Evolutionary conservation across 2,888 invertebrate genomes (phyloP), one percentile per base, ranked within the genome.

Genomic region (Trisateles emortualis): DNA sequence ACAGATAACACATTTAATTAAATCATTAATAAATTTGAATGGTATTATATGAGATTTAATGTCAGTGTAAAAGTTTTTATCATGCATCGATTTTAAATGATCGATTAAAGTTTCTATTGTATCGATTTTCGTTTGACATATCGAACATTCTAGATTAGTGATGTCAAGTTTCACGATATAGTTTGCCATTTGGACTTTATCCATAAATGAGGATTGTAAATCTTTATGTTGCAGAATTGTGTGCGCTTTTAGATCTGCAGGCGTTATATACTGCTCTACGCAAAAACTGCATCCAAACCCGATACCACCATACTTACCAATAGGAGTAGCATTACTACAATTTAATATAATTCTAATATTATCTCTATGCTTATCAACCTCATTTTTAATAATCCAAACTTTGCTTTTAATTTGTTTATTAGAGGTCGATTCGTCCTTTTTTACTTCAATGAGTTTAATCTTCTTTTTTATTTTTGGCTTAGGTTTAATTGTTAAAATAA

Each of bases 251-350:
- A 90, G 64, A 22, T 81, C 76, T 0, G 72, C 65, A 0, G 87
- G 79, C 9, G 79, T 72, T 19, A 68, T 68, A 43, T 67, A 86
- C 30, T 85, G 77, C n/a, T 77, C 60, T 0, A 71, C 42, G 47
- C 90, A 90, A 52, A 86, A 90, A 2, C 82, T 76, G 57, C 90
- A 90, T 0, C 76, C 59, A 53, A 83, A 90, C 0, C 85, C 86
- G 0, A 79, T 76, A 0, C 85, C 83, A 0, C 76, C 78, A 10
- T 79, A 76, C 35, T 79, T 76, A 11, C 81, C 76, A 3, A 90
- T 86, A 0, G 90, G 90, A 0, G 90, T 90, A 0, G 90, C 90
- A 39, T 89, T 90, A 0, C 90, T 83, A 49, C 78, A 68, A 1
- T 72, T 55, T 3, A 88, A 53, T 48, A 88, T 81, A 24, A 79